phyloP scores from a whole-genome alignment of 2,113 vertebrate genomes.

The Castor canadensis region DNA sequence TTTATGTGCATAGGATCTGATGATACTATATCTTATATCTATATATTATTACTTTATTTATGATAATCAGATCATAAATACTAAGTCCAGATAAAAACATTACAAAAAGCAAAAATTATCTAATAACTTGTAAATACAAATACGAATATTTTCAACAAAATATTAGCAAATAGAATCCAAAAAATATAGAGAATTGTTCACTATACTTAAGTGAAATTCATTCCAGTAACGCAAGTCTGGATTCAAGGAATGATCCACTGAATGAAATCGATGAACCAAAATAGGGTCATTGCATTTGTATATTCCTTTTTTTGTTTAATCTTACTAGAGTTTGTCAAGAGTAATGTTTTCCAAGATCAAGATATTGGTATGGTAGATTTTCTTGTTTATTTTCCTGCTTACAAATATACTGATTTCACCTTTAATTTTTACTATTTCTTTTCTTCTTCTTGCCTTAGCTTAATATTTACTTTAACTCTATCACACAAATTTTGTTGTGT shows the following conservation, averaged over 20 bases:
- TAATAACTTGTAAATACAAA: too few relatives aligned
- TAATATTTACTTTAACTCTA: background rate
- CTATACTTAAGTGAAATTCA: background rate
- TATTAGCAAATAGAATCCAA: background rate
- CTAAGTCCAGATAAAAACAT: too few relatives aligned
- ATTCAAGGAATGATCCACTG: background rate
- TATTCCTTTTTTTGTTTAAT: background rate
- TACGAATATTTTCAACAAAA: too few relatives aligned
- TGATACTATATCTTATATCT: too few relatives aligned
- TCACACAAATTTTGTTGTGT: background rate
- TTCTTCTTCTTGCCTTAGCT: background rate
- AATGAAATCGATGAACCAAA: background rate
- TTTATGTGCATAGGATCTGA: background rate
- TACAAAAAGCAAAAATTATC: too few relatives aligned
- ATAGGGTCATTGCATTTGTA: background rate
- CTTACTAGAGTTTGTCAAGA: background rate
- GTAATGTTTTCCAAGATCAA: background rate
- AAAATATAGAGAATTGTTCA: background rate
- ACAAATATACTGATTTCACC: background rate
- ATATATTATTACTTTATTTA: background rate
- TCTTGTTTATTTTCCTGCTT: background rate
- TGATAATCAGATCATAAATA: too few relatives aligned
- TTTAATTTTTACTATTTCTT: background rate
- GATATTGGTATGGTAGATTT: background rate
- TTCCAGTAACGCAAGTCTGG: background rate